Evolutionary conservation across 2,888 invertebrate species (phyloP), one percentile per base, ranked within the genome.

Genomic region (Lypha dubia): DNA sequence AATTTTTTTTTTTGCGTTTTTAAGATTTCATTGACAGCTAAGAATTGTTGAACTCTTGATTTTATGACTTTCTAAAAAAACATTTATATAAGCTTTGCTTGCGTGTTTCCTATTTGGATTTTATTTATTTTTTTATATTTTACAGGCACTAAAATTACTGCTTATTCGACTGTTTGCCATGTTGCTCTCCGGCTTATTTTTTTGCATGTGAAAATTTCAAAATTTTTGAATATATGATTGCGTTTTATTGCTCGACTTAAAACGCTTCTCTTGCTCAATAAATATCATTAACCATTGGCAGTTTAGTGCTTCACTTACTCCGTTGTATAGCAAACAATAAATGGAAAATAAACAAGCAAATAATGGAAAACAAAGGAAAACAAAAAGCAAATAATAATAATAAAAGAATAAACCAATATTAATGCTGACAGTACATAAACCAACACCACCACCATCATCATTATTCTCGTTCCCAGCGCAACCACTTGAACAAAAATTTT

Each of bases 241-340:
- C n/a, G 60, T 81, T 65, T 38, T 70, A 58, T 76, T 76, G 20
- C 28, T 38, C 41, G 44, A 24, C 51, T 73, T 51, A 65, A 71
- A 58, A 17, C 38, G 51, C 32, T 63, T 60, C 65, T 76, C 53
- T 70, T 71, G 65, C 65, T 77, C 71, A 71, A 82, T 82, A 82
- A 71, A 76, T 65, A 58, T 58, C 60, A 67, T 71, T 82, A 71
- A 76, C 76, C 71, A 71, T 74, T 74, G 63, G 74, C 74, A 70
- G 56, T 79, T 74, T 74, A 74, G 67, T 67, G 73, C 77, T 77
- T 67, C 60, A 77, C 44, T 83, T 68, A 44, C 51, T 77, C 44
- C 60, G 49, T 53, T 53, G 15, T 60, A 56, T 63, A 24, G 44
- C 46, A 38, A 63, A 60, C 53, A 73, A 73, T 73, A 77, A 77